Percentiles rank a stretch among this genome's conserved stretches.
These are phyloP conservation scores for Lumbricus terrestris DNA, from an alignment of 2,888 invertebrate genomes.

Conservation along the genomic window DNA sequence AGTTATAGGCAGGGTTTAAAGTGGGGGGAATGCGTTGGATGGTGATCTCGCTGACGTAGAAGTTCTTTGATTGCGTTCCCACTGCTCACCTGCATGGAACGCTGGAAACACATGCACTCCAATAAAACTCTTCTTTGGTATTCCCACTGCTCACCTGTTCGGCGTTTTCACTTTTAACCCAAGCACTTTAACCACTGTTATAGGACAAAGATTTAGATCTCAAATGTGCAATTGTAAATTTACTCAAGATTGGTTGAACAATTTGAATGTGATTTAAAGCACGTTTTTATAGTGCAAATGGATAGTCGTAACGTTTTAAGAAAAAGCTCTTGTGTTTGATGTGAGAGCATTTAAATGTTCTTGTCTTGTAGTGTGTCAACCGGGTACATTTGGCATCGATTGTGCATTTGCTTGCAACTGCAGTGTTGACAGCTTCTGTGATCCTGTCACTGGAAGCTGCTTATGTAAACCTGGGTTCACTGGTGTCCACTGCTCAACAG, in stretches of 20 bases:
- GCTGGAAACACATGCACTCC: too few species aligned
- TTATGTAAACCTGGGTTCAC: constrained; percentile 46
- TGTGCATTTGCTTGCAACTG: constrained; percentile 35
- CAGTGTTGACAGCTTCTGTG: constrained; percentile 42
- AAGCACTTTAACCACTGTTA: too few species aligned
- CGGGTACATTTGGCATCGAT: background rate
- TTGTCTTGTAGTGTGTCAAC: constrained; percentile 48
- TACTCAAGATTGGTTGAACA: background rate
- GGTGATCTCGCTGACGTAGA: too few species aligned
- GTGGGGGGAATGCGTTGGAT: too few species aligned
- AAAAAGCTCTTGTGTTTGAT: background rate
- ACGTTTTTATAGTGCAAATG: background rate
- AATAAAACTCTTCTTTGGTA: too few species aligned
- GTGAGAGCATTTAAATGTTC: background rate
- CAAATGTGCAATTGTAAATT: background rate
- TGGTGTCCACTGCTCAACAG: constrained; percentile 43
- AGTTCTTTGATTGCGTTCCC: too few species aligned
- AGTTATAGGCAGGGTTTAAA: too few species aligned
- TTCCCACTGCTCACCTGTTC: too few species aligned
- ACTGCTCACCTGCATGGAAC: too few species aligned
- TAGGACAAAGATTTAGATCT: too few species aligned
- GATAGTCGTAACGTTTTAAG: background rate
- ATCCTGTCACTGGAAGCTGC: constrained; percentile 49
- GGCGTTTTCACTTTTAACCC: too few species aligned
- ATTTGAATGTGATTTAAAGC: background rate